phyloP scores from a whole-genome alignment of 2,888 invertebrate genomes.

The Meloe dianella region DNA sequence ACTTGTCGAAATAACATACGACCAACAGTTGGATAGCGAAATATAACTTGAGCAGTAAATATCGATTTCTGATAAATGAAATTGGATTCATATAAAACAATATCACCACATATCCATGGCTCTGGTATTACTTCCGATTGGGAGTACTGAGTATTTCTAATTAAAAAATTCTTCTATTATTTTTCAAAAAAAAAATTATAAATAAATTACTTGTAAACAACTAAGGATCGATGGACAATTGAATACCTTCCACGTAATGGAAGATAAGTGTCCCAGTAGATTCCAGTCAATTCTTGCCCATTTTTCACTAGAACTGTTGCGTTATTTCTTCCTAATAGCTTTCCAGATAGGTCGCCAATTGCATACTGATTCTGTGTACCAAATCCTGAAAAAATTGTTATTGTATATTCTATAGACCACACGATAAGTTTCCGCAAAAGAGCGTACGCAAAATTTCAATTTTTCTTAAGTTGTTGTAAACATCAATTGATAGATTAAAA shows the following conservation, averaged over 20 bases:
- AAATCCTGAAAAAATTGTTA: constrained; percentile 63
- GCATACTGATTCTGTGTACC: constrained; percentile 91
- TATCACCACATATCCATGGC: constrained; percentile 71
- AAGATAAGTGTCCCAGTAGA: constrained; percentile 84
- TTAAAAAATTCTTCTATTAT: neutral
- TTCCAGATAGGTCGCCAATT: constrained; percentile 88
- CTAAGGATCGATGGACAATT: constrained; percentile 80
- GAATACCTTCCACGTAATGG: constrained; percentile 82
- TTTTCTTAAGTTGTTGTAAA: too few relatives aligned
- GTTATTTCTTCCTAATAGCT: constrained; percentile 76
- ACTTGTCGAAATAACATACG: constrained; percentile 82
- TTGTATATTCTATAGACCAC: too few relatives aligned
- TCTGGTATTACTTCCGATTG: constrained; percentile 56
- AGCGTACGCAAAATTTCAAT: too few relatives aligned
- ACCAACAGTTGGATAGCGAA: constrained; percentile 85
- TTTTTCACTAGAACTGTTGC: constrained; percentile 73
- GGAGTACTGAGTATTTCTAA: constrained; percentile 62
- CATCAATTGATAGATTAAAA: too few relatives aligned
- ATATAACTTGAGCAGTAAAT: constrained; percentile 77
- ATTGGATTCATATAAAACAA: constrained; percentile 68
- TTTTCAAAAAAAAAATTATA: neutral
- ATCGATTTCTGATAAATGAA: constrained; percentile 74
- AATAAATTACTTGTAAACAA: constrained; percentile 71
- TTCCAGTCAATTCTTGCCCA: constrained; percentile 74
- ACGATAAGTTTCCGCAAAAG: too few relatives aligned